Percentiles rank a stretch among this genome's conserved stretches.
phyloP scores from a whole-genome alignment of 2,888 invertebrate genomes.

The Melanchra persicariae region DNA sequence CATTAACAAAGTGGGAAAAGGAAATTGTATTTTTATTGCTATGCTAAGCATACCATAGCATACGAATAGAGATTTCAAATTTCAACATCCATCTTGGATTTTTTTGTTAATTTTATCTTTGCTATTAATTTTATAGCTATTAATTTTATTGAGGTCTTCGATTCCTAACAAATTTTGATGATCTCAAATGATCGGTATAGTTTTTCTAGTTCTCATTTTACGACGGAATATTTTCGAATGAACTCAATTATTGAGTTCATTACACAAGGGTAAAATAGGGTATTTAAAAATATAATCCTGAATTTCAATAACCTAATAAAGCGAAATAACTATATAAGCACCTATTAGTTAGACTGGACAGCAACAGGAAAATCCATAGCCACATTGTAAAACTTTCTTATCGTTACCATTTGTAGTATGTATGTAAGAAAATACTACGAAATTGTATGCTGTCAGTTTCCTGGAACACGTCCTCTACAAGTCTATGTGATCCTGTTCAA shows the following conservation, averaged over 20 bases:
- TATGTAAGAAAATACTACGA: background rate
- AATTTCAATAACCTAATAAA: background rate
- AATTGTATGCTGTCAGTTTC: no score
- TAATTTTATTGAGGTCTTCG: constrained; percentile 63
- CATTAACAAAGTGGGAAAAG: constrained; percentile 76
- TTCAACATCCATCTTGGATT: constrained; percentile 58
- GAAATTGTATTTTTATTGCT: constrained; percentile 77
- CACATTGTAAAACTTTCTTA: background rate
- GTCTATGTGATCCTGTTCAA: background rate
- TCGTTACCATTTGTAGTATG: background rate
- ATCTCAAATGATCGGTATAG: constrained; percentile 29
- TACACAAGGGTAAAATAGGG: background rate
- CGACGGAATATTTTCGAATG: constrained; percentile 30
- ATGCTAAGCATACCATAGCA: constrained; percentile 59
- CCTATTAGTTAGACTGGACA: background rate
- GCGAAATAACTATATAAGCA: no score
- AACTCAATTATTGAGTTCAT: background rate
- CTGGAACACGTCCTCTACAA: background rate
- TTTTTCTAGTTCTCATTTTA: constrained; percentile 41
- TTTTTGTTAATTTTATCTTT: constrained; percentile 60
- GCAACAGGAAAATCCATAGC: background rate
- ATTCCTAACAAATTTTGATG: constrained; percentile 57
- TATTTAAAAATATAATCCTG: background rate
- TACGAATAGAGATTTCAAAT: constrained; percentile 71
- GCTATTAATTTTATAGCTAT: constrained; percentile 64